These are phyloP conservation scores for Ophioninae sp. DNA, from an alignment of 2,888 invertebrate genomes.

Conservation along the genomic window DNA sequence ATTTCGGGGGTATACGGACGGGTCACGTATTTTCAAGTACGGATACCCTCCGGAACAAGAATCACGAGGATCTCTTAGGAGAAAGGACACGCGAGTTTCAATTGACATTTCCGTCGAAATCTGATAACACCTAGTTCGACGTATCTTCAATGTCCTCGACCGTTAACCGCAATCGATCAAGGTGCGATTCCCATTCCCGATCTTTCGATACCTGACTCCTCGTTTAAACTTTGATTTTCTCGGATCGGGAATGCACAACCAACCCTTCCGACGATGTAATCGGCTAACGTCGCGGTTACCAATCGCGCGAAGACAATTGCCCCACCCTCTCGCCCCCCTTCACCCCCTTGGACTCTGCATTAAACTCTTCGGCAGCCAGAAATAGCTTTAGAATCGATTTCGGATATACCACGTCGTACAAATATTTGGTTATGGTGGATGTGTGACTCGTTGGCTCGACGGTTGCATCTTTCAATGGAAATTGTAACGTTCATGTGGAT, in stretches of 20 bases:
- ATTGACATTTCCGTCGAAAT: conserved; percentile 35
- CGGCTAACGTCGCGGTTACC: background rate
- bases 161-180: conserved; percentile 25
- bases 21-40: conserved; percentile 21
- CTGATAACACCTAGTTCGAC: conserved; percentile 29
- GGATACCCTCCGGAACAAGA: conserved; percentile 34
- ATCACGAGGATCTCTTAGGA: conserved; percentile 23
- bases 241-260: background rate
- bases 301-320: background rate
- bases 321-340: background rate
- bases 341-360: background rate
- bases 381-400: background rate
- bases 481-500: background rate
- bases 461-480: background rate
- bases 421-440: background rate
- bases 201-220: background rate
- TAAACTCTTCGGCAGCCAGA: background rate
- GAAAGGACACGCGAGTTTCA: background rate
- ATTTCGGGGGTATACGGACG: conserved; percentile 52
- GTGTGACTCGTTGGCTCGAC: background rate
- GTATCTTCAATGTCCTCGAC: conserved; percentile 22
- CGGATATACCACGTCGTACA: background rate
- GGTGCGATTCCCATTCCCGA: conserved; percentile 12
- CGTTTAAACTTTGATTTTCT: conserved; percentile 1
- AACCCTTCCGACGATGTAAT: too few relatives aligned